Evolutionary conservation across 1,140 invertebrate genomes (phyloP).

Genomic region (Homarus americanus): DNA sequence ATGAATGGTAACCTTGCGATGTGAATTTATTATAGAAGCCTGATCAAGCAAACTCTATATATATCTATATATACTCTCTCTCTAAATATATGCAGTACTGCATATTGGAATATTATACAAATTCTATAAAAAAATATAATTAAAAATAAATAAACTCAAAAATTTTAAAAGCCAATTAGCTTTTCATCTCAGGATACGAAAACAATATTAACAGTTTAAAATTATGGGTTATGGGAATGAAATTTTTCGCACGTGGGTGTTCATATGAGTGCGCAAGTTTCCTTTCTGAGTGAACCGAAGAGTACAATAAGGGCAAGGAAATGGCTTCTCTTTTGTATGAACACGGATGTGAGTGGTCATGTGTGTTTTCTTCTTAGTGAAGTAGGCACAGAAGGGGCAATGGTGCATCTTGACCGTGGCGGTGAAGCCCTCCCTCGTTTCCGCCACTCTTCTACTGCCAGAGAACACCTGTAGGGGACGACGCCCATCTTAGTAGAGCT

Average conservation of each 20-base stretch:
- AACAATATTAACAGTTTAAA: neutral
- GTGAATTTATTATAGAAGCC: too few species aligned
- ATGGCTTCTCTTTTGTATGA: constrained; percentile 62
- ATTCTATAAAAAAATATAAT: neutral
- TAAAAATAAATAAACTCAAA: neutral
- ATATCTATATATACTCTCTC: too few species aligned
- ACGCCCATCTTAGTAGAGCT: constrained; percentile 63
- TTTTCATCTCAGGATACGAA: neutral
- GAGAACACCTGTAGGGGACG: constrained; percentile 65
- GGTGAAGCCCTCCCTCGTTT: constrained; percentile 24
- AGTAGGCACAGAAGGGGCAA: constrained; percentile 64
- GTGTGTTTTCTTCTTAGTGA: constrained; percentile 63
- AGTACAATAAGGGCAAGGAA: constrained; percentile 51
- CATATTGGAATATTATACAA: too few species aligned
- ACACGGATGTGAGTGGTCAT: constrained; percentile 67
- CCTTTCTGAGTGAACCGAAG: constrained; percentile 65
- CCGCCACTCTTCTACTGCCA: constrained; percentile 48
- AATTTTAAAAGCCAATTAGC: too few species aligned
- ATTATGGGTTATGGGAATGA: neutral
- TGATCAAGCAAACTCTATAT: too few species aligned
- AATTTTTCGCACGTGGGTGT: constrained; percentile 39
- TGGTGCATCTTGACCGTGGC: constrained; percentile 44
- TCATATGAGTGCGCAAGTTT: constrained; percentile 55
- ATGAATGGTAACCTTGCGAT: too few species aligned
- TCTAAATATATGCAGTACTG: too few species aligned